Conservation (phyloP, 2,113 vertebrate genomes). For the Catagonus wagneri region DNA sequence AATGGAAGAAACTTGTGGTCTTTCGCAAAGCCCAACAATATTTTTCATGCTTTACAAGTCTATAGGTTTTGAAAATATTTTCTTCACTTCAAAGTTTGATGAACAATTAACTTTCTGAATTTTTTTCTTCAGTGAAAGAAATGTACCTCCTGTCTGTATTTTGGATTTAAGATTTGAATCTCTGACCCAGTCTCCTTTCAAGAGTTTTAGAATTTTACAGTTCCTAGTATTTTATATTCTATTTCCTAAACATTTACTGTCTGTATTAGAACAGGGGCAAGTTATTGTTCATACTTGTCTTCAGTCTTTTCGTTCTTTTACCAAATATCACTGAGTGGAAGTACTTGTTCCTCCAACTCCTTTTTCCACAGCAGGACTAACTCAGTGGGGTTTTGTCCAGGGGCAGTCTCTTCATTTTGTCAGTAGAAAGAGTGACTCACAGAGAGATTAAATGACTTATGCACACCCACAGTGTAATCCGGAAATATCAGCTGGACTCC, state of each 20-base stretch:
- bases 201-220: neutral
- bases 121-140: conserved; percentile 36
- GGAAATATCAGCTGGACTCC: neutral
- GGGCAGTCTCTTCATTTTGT: neutral
- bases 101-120: conserved; percentile 38
- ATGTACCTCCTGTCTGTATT: neutral
- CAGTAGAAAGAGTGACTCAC: conserved; percentile 44
- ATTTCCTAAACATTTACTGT: neutral
- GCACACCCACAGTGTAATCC: neutral
- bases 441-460: neutral
- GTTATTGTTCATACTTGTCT: neutral
- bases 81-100: neutral
- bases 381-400: neutral
- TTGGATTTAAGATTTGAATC: conserved; percentile 38
- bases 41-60: conserved; percentile 16
- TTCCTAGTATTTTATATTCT: neutral
- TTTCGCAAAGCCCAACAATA: neutral
- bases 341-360: neutral
- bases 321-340: neutral
- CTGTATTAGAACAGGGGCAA: neutral
- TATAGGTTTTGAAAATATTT: neutral
- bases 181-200: neutral
- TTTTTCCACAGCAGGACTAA: neutral
- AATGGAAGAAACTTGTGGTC: neutral
- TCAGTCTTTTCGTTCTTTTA: neutral